Evolutionary conservation across 2,113 vertebrate genomes (phyloP).

Genomic region (Dendrocopos noguchii): DNA sequence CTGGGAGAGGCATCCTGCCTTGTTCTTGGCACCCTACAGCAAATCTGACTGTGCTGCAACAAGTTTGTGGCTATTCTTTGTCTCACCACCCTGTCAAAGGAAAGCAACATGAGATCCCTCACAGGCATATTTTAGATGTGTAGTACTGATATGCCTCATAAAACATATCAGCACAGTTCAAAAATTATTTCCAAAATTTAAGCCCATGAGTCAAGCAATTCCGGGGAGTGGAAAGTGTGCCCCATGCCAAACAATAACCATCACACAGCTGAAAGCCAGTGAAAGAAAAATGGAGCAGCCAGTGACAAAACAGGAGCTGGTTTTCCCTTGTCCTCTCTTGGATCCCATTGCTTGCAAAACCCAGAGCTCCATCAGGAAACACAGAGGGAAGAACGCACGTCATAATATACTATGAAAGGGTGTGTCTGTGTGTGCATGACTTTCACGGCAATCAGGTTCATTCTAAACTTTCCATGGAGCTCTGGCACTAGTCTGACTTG

Average conservation of each 20-base stretch:
- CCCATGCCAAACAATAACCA: not conserved
- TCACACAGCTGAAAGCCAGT: not conserved
- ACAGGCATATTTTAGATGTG: constrained; percentile 5
- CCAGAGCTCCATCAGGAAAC: not conserved
- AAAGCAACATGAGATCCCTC: not conserved
- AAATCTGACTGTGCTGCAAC: not conserved
- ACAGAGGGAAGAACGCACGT: not conserved
- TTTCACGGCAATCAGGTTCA: not conserved
- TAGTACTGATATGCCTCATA: not conserved
- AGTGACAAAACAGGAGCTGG: not conserved
- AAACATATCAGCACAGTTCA: constrained; percentile 19
- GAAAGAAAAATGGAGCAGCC: not conserved
- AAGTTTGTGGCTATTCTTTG: not conserved
- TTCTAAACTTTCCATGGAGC: not conserved
- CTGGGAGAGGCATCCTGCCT: not conserved
- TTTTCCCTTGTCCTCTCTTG: not conserved
- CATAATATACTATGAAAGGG: not conserved
- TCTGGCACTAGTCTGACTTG: not conserved
- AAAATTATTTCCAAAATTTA: constrained; percentile 17
- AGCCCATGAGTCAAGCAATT: not conserved
- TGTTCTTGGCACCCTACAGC: not conserved
- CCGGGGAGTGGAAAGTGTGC: not conserved
- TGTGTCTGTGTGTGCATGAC: accelerated
- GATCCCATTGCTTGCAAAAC: not conserved
- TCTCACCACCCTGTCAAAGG: constrained; percentile 16